phyloP scores from a whole-genome alignment of 1,140 invertebrate species.

The Papilio machaon region DNA sequence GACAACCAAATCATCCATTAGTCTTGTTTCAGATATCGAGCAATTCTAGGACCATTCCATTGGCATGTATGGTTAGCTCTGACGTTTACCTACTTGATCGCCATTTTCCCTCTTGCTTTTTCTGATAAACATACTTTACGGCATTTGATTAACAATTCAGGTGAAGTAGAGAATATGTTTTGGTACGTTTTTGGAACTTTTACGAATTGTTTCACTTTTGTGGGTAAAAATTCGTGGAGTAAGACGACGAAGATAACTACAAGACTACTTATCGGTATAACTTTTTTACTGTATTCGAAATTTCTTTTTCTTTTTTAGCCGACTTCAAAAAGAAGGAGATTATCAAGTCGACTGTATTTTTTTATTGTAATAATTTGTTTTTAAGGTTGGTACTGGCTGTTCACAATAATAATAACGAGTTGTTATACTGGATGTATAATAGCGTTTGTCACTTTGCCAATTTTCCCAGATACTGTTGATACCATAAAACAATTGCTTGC shows the following conservation, averaged over 20 bases:
- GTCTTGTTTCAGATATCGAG: conserved; percentile 84
- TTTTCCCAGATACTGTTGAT: conserved; percentile 87
- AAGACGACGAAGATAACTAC: conserved; percentile 86
- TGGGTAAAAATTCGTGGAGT: conserved; percentile 86
- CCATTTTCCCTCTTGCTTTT: conserved; percentile 87
- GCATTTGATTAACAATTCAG: conserved; percentile 85
- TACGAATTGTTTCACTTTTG: conserved; percentile 89
- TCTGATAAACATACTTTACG: conserved; percentile 85
- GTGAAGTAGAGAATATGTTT: conserved; percentile 89
- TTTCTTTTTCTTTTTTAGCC: background rate
- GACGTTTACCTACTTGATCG: conserved; percentile 86
- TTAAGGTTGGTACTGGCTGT: conserved; percentile 88
- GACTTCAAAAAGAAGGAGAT: background rate
- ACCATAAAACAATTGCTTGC: conserved; percentile 83
- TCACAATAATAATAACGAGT: conserved; percentile 90
- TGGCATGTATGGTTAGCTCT: conserved; percentile 89
- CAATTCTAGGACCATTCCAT: conserved; percentile 91
- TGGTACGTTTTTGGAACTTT: conserved; percentile 92
- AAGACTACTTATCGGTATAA: conserved; percentile 85
- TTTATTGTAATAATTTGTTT: conserved; percentile 37
- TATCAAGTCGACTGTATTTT: background rate
- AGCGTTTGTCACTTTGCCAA: conserved; percentile 89
- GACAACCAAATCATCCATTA: no score
- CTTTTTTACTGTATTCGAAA: conserved; percentile 27
- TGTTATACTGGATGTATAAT: conserved; percentile 91